Evolutionary conservation across 2,888 invertebrate genomes (phyloP).

Genomic region (Drosophila neoperkinsi): DNA sequence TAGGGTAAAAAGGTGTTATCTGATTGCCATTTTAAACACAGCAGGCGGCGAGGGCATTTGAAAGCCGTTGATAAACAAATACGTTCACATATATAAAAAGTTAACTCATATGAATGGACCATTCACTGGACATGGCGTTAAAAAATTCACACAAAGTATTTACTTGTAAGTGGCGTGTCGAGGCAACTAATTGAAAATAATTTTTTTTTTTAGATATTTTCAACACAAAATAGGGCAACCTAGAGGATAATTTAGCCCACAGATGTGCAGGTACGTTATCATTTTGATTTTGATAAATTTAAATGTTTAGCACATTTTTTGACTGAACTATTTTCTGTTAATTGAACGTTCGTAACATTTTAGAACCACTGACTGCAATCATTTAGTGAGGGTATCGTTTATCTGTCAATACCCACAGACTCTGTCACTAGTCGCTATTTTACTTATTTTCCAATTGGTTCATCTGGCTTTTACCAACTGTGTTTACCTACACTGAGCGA

Average conservation of each 20-base stretch:
- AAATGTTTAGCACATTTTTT: neutral
- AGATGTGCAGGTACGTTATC: neutral
- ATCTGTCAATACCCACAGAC: constrained; percentile 7
- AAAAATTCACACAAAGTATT: constrained; percentile 20
- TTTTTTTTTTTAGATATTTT: neutral
- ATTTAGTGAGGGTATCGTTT: constrained; percentile 22
- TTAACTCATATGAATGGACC: constrained; percentile 58
- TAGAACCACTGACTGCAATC: neutral
- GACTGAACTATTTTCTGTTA: neutral
- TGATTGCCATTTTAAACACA: constrained; percentile 82
- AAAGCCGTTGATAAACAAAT: constrained; percentile 57
- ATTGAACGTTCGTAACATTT: neutral
- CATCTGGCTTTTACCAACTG: constrained; percentile 36
- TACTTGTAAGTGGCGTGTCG: constrained; percentile 24
- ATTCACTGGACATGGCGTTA: constrained; percentile 45
- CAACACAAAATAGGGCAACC: neutral
- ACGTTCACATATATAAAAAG: constrained; percentile 58
- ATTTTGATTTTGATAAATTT: neutral
- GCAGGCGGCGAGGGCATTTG: constrained; percentile 31
- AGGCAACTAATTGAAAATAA: constrained; percentile 4
- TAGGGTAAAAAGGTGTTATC: constrained; percentile 76
- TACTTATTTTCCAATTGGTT: constrained; percentile 25
- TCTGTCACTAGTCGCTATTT: neutral
- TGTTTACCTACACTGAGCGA: constrained; percentile 35
- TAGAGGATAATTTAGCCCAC: neutral